Evolutionary conservation across 1,140 invertebrate species (phyloP).

Genomic region (Penaeus japonicus): DNA sequence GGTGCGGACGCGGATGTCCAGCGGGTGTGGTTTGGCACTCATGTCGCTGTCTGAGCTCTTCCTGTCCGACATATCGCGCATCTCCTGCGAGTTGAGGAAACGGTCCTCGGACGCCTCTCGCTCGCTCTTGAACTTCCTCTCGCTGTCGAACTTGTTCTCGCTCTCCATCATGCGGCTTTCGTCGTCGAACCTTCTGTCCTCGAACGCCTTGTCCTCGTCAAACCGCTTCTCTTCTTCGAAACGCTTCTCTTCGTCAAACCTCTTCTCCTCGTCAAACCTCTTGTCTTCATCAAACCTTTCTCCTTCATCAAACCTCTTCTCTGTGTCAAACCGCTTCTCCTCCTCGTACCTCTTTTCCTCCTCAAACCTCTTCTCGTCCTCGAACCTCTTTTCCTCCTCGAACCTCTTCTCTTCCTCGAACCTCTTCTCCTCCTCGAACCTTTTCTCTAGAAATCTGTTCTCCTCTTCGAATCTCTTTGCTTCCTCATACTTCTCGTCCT

Average conservation of each 20-base stretch:
- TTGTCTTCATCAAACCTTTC: background rate
- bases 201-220: background rate
- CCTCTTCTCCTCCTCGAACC: constrained; percentile 23
- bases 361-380: constrained; percentile 21
- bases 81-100: constrained; percentile 44
- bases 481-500: too few species aligned
- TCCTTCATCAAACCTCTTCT: background rate
- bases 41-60: constrained; percentile 26
- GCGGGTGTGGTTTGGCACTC: constrained; percentile 24
- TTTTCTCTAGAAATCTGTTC: background rate
- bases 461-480: too few species aligned
- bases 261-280: too few species aligned
- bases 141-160: constrained; percentile 13
- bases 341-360: constrained; percentile 13
- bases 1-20: constrained; percentile 60
- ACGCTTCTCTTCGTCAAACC: background rate
- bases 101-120: constrained; percentile 17
- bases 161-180: background rate
- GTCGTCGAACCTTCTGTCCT: constrained; percentile 16
- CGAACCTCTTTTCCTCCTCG: constrained; percentile 23
- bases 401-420: constrained; percentile 38
- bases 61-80: constrained; percentile 20
- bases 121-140: constrained; percentile 10
- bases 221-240: constrained; percentile 19
- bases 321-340: constrained; percentile 4